Conservation (phyloP, 2,113 vertebrate genomes). For the Excalfactoria chinensis region DNA sequence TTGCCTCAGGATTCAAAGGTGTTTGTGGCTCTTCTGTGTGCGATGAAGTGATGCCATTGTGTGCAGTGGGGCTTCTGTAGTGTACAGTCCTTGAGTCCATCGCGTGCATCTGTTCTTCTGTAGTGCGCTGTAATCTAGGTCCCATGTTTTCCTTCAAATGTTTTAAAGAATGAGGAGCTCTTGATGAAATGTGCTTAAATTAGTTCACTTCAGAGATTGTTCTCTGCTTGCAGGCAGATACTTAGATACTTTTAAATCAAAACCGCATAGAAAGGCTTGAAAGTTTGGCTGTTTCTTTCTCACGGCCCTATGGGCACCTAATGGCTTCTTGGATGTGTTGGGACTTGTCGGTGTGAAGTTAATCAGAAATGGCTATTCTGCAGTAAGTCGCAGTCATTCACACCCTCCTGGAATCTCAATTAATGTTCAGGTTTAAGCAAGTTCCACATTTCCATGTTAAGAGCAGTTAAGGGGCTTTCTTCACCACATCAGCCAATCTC, state of each 20-base stretch:
- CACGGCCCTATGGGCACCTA: not conserved
- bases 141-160: not conserved
- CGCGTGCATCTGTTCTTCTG: not conserved
- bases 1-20: not conserved
- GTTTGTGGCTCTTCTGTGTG: not conserved
- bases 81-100: not conserved
- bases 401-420: not conserved
- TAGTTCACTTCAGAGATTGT: not conserved
- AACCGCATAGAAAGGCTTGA: not conserved
- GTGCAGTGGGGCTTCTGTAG: not conserved
- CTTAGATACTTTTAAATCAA: not conserved
- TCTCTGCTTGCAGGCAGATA: not conserved
- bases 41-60: not conserved
- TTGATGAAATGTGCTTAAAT: not conserved
- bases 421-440: slow-evolving; percentile 31
- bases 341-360: not conserved
- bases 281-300: not conserved
- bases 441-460: slow-evolving; percentile 17
- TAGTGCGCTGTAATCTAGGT: not conserved
- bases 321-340: not conserved
- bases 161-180: not conserved
- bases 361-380: slow-evolving; percentile 26
- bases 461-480: not conserved
- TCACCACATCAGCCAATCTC: not conserved
- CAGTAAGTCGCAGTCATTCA: not conserved